These are phyloP conservation scores for Zootermopsis nevadensis DNA, from an alignment of 2,888 invertebrate species.

Conservation along the genomic window DNA sequence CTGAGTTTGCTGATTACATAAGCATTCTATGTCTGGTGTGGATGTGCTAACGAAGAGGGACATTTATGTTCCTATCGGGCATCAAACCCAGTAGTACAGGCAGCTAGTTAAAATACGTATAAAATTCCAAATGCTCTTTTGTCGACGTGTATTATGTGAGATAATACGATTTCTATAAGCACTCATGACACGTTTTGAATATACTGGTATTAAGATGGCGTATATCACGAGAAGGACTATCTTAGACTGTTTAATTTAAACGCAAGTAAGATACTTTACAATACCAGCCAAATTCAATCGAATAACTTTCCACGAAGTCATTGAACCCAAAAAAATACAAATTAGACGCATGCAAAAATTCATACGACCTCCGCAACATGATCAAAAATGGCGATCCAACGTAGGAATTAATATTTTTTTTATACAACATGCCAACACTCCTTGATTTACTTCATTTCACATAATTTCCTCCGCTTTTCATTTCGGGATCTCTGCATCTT, in stretches of 20 bases:
- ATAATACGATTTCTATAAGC: no score
- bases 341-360: constrained; percentile 11
- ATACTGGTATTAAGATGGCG: no score
- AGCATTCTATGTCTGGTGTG: no score
- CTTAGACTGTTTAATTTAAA: background rate
- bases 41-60: no score
- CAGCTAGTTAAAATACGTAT: no score
- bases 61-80: no score
- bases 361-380: background rate
- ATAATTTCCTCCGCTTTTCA: background rate
- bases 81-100: no score
- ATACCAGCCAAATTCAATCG: background rate
- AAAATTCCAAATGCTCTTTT: no score
- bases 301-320: background rate
- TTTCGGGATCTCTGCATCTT: background rate
- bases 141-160: no score
- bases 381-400: background rate
- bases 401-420: background rate
- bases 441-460: background rate
- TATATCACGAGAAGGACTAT: no score
- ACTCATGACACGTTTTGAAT: no score
- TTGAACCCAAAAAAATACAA: background rate
- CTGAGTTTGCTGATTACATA: no score
- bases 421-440: background rate
- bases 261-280: background rate